phyloP scores from a whole-genome alignment of 2,113 vertebrate species.

The Gobius niger region DNA sequence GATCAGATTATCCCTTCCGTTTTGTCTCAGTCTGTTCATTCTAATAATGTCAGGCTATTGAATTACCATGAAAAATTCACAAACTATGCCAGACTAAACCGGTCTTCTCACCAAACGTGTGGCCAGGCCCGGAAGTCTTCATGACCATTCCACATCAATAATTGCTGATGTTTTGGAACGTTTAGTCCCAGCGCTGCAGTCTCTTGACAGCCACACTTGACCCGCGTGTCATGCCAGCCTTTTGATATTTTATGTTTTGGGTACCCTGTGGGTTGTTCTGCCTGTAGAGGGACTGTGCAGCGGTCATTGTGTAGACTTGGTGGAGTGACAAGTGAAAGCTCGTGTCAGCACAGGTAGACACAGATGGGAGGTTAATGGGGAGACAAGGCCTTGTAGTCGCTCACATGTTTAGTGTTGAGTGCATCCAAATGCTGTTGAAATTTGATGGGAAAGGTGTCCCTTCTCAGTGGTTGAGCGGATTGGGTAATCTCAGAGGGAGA shows the following conservation, averaged over 20 bases:
- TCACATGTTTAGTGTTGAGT: constrained; percentile 11
- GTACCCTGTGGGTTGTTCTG: not conserved
- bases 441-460: not conserved
- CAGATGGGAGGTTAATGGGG: constrained; percentile 14
- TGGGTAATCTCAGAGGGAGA: too few species aligned
- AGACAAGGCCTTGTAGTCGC: not conserved
- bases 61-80: constrained; percentile 14
- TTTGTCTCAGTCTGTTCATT: constrained; percentile 21
- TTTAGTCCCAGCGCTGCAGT: not conserved
- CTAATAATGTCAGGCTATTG: constrained; percentile 15
- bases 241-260: constrained; percentile 5
- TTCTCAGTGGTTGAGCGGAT: too few species aligned
- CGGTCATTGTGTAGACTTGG: not conserved
- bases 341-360: constrained; percentile 27
- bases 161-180: constrained; percentile 2
- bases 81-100: constrained; percentile 2
- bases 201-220: constrained; percentile 9
- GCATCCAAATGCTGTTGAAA: not conserved
- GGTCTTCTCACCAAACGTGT: constrained; percentile 9
- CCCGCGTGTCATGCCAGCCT: not conserved
- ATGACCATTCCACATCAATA: constrained; percentile 1
- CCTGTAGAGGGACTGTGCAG: not conserved
- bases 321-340: constrained; percentile 14
- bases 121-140: not conserved
- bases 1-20: constrained; percentile 32